Base-by-base conservation (phyloP, 2,888 invertebrate species). In the Xylocampa areola region DNA sequence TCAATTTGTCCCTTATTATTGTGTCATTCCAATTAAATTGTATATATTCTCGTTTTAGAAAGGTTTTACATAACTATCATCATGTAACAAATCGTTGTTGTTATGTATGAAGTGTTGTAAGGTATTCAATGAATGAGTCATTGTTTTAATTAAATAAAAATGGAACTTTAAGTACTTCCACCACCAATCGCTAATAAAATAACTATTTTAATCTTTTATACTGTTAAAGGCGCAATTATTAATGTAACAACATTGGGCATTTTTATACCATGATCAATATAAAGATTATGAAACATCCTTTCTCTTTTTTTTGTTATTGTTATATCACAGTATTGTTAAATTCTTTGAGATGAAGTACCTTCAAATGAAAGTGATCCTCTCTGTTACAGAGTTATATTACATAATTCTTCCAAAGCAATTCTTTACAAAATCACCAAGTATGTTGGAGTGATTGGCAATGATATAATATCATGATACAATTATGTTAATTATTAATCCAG, bases 81-180 rank as follows among this genome's bases (percentile, higher is more conserved):
- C 0, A 11, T 36, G n/a, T 36, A 19, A 6, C 11, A 2, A 6
- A 7, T 11, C 11, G 19, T 11, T 21, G 19, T 21, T 21, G 19
- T 21, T 14, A 4, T 4, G 7, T 11, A 4, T 4, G 7, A 6
- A 11, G 17, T 19, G 14, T 10, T 10, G 11, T 4, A 25, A 16
- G 16, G 39, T 44, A 13, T 39, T 25, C 6, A 17, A 2, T 13
- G 32, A 48, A 65, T 77, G 78, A 77, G 54, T 77, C 73, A 77
- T 75, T 65, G 60, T 63, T 64, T 52, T 25, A 62, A 52, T 47
- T 44, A 25, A 44, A 43, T 48, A 44, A 30, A 52, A 50, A 25
- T 36, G 41, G 0, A 25, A 30, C 45, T 25, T 11, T 43, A 14
- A n/a, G 35, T 32, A 21, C 21, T 0, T 10, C 30, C 3, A 14